Evolutionary conservation across 1,140 invertebrate species (phyloP).

Genomic region (Calycopis cecrops): DNA sequence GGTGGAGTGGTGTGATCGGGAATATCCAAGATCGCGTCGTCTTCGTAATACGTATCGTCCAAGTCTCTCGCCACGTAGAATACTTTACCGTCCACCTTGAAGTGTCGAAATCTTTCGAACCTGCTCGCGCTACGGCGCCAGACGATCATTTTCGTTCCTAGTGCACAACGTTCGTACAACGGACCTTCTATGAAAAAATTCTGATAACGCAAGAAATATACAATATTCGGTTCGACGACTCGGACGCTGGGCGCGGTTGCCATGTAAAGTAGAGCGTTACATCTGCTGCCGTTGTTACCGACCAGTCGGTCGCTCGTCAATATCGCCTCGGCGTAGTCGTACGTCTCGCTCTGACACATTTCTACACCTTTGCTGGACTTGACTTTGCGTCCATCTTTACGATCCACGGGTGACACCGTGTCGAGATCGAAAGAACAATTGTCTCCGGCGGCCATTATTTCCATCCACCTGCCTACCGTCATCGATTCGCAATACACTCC

Average conservation of each 20-base stretch:
- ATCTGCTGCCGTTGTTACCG: constrained; percentile 1
- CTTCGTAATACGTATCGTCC: constrained; percentile 9
- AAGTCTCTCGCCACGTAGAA: constrained; percentile 4
- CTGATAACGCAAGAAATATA: constrained; percentile 12
- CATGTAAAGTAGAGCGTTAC: constrained; percentile 11
- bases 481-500: constrained; percentile 8
- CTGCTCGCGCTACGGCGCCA: constrained; percentile 4
- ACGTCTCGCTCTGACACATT: constrained; percentile 11
- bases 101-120: constrained; percentile 11
- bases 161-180: constrained; percentile 7
- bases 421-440: constrained; percentile 7
- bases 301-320: constrained; percentile 12
- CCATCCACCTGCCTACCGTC: constrained; percentile 11
- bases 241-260: neutral
- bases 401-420: neutral
- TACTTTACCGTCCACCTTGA: constrained; percentile 2
- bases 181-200: constrained; percentile 4
- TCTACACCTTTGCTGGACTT: constrained; percentile 11
- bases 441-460: constrained; percentile 10
- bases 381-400: constrained; percentile 4
- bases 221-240: neutral
- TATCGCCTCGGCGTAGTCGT: constrained; percentile 10
- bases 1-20: constrained; percentile 10
- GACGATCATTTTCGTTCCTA: constrained; percentile 10
- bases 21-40: constrained; percentile 8